Percentiles rank a stretch among this genome's conserved stretches.
These are phyloP conservation scores for Epistrophe eligans DNA, from an alignment of 2,888 invertebrate genomes.

Conservation along the genomic window DNA sequence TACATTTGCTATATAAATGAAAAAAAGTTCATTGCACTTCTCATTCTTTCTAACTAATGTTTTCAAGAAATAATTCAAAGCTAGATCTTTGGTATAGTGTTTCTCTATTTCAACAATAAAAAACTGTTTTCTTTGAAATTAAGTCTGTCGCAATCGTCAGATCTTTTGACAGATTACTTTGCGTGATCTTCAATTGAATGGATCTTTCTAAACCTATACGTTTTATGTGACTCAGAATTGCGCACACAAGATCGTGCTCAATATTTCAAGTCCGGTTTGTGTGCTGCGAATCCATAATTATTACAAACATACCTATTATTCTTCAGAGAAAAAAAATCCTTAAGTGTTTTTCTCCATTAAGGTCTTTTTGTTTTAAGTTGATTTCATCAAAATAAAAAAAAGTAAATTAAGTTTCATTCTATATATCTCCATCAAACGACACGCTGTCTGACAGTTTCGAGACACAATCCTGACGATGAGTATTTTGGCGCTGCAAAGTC, in stretches of 20 bases:
- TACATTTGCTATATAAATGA: not conserved
- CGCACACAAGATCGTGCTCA: conserved; percentile 62
- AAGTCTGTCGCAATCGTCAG: conserved; percentile 41
- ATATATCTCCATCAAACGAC: conserved; percentile 45
- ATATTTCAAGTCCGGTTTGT: conserved; percentile 73
- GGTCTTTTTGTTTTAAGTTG: conserved; percentile 5
- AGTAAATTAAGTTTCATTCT: conserved; percentile 16
- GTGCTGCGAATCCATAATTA: conserved; percentile 70
- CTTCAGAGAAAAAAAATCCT: conserved; percentile 17
- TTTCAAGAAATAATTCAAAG: conserved; percentile 17
- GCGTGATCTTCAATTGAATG: conserved; percentile 62
- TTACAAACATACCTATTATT: conserved; percentile 6
- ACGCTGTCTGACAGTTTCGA: conserved; percentile 51
- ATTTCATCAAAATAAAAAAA: conserved; percentile 15
- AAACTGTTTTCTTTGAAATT: conserved; percentile 51
- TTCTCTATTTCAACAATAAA: conserved; percentile 11
- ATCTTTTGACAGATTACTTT: conserved; percentile 62
- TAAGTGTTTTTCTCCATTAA: conserved; percentile 5
- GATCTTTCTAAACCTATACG: not conserved
- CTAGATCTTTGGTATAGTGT: not conserved
- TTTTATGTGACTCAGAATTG: conserved; percentile 57
- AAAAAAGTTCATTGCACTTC: conserved; percentile 12
- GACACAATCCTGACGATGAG: conserved; percentile 41
- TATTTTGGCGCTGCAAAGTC: conserved; percentile 72
- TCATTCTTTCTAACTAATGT: not conserved